These are phyloP conservation scores for Stegana nigrithorax DNA, from an alignment of 2,888 invertebrate species.

Conservation along the genomic window DNA sequence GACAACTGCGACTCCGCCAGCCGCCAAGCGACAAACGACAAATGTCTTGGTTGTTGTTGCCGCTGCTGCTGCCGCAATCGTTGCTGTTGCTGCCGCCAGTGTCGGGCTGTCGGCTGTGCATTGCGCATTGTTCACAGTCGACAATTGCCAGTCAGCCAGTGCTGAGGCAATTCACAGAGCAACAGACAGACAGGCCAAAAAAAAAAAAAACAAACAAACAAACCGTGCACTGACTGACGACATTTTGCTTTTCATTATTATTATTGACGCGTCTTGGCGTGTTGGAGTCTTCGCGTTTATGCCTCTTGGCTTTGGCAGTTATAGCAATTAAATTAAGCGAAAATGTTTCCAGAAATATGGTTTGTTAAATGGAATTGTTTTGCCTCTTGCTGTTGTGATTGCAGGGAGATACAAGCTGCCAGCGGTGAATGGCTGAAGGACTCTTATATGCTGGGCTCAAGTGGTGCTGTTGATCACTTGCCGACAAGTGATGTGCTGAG, in stretches of 20 bases:
- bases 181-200: background rate
- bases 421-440: constrained; percentile 79
- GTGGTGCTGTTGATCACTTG: constrained; percentile 67
- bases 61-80: background rate
- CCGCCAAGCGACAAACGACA: too few species aligned
- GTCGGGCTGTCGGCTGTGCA: background rate
- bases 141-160: constrained; percentile 1
- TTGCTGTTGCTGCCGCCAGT: background rate
- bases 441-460: constrained; percentile 70
- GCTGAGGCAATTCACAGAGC: background rate
- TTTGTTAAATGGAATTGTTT: constrained; percentile 61
- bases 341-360: constrained; percentile 38
- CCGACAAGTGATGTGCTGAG: constrained; percentile 76
- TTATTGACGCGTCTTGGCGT: too few species aligned
- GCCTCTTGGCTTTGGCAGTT: too few species aligned
- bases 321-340: background rate
- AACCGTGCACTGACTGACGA: too few species aligned
- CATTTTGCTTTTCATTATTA: too few species aligned
- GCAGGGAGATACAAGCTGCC: constrained; percentile 77
- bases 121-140: background rate
- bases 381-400: constrained; percentile 63
- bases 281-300: too few species aligned
- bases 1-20: too few species aligned
- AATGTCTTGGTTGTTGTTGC: background rate
- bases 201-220: background rate